These are phyloP conservation scores for Dione vanillae DNA, from an alignment of 2,888 invertebrate species.

Conservation along the genomic window DNA sequence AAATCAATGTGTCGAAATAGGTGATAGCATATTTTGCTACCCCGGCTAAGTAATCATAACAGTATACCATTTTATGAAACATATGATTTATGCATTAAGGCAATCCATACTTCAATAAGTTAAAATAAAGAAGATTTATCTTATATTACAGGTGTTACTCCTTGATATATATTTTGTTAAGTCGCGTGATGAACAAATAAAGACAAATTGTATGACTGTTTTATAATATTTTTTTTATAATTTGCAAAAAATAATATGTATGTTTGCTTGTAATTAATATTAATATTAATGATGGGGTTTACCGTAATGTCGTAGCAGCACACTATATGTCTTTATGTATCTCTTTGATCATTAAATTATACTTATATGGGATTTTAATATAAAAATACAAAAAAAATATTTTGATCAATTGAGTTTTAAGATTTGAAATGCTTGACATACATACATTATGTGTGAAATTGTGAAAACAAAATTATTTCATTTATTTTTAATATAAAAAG, in stretches of 20 bases:
- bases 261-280: neutral
- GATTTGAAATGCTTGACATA: too few species aligned
- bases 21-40: slow-evolving; percentile 61
- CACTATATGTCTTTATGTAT: neutral
- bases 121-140: too few species aligned
- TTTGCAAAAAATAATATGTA: neutral
- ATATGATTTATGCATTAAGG: too few species aligned
- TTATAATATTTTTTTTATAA: neutral
- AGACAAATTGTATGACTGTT: neutral
- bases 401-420: too few species aligned
- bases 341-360: neutral
- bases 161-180: neutral
- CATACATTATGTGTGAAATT: too few species aligned
- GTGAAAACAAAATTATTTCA: too few species aligned
- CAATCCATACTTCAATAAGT: too few species aligned
- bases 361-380: neutral
- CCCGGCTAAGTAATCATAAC: slow-evolving; percentile 24
- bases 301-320: too few species aligned
- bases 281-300: neutral
- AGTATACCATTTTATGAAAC: too few species aligned
- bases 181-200: neutral
- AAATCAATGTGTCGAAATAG: slow-evolving; percentile 59
- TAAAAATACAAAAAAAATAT: too few species aligned
- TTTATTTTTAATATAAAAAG: too few species aligned
- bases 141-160: neutral